Base-by-base conservation (phyloP, 1,140 invertebrate species). In the Rhizoglyphus robini region DNA sequence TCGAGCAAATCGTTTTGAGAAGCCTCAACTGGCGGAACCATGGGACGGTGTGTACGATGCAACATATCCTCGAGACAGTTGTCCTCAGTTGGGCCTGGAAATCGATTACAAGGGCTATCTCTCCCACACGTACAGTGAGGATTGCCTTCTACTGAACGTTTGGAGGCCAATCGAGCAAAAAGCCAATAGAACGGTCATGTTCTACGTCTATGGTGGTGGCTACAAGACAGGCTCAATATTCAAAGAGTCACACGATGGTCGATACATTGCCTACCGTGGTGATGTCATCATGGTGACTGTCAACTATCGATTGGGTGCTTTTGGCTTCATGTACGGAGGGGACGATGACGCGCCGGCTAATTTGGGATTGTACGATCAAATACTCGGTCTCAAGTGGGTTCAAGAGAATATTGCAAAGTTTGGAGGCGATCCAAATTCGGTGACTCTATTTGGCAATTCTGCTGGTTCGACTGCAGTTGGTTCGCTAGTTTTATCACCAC, bases 291-390 rank as follows among this genome's bases (percentile, higher is more conserved):
- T 96, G 65, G 91, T 95, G 4, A 88, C 90, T 38, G 90, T 96
- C 83, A 91, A 96, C 74, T 96, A 97, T 75, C 82, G 93, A 62
- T 83, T 95, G 5, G 88, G 90, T 20, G 87, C 87, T 11, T 80
- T 97, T 4, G 94, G 94, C 3, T 98, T 95, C 77, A 81, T 97
- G 8, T 94, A 89, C 74, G 86, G 96, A 70, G 89, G 86, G 68
- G 67, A 86, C 4, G n/a, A n/a, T n/a, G n/a, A n/a, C n/a, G 90
- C 94, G 69, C 89, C 92, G 0, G 94, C 93, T 8, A 98, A 98
- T 76, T 86, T 90, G 57, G 94, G 93, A 11, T 77, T 97, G 66
- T 94, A 90, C 70, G 92, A 96, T 76, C 93, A 96, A 76, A 77
- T 92, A 69, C 87, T 95, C 86, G 93, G 90, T 8, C 80, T 94